Conservation (phyloP, 2,113 vertebrate genomes). For the Bettongia penicillata region DNA sequence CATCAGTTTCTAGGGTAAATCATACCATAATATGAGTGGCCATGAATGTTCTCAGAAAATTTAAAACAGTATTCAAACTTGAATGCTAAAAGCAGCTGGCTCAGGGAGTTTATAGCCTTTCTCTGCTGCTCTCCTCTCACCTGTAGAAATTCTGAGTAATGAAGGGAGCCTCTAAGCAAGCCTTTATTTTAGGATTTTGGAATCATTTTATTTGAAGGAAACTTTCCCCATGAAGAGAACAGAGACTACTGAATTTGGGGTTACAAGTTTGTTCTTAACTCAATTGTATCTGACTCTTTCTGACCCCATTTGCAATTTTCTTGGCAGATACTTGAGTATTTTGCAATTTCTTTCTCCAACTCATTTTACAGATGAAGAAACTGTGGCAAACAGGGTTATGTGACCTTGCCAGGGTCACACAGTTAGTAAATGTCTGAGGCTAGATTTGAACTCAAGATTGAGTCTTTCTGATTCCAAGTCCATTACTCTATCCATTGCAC, state of each 20-base stretch:
- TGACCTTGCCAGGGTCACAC: too few species aligned
- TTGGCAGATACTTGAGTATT: neutral
- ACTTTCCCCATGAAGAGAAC: slow-evolving; percentile 38
- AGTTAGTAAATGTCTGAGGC: too few species aligned
- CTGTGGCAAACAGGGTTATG: neutral
- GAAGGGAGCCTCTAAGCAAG: slow-evolving; percentile 36
- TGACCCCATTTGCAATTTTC: neutral
- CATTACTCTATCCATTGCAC: neutral
- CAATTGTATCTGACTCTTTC: neutral
- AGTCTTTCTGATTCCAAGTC: neutral
- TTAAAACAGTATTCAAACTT: neutral
- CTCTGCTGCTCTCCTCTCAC: neutral
- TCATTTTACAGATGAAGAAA: neutral
- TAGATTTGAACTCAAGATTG: too few species aligned
- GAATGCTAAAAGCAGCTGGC: slow-evolving; percentile 42
- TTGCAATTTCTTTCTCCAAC: too few species aligned
- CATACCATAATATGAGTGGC: slow-evolving; percentile 26
- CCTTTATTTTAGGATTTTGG: slow-evolving; percentile 8
- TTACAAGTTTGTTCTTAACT: neutral
- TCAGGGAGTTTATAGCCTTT: neutral
- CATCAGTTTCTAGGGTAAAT: neutral
- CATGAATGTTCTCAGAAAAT: slow-evolving; percentile 63
- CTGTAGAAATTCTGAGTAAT: slow-evolving; percentile 28
- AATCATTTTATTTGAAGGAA: slow-evolving; percentile 52
- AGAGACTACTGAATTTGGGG: neutral